Conservation (phyloP, 2,888 invertebrate genomes). For the Mesochorus sp. region DNA sequence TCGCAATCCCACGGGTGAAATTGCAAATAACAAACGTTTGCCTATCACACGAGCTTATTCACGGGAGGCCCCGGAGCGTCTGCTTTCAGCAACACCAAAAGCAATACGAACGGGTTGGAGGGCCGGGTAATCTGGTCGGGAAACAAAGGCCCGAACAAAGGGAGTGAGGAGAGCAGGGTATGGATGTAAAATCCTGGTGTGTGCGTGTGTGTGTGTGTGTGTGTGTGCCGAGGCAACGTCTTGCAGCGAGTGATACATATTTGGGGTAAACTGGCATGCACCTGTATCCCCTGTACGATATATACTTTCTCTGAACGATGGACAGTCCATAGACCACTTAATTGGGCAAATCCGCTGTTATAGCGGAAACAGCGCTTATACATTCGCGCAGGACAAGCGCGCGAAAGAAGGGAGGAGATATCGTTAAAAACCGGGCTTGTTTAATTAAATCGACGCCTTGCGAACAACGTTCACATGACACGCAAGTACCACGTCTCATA, state of each 20-base stretch:
- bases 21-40: constrained; percentile 78
- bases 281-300: constrained; percentile 28
- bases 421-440: constrained; percentile 59
- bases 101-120: constrained; percentile 16
- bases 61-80: constrained; percentile 48
- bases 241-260: constrained; percentile 1
- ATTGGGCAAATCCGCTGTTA: constrained; percentile 30
- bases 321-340: constrained; percentile 35
- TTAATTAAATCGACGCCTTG: constrained; percentile 60
- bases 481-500: constrained; percentile 56
- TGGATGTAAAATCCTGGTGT: constrained; percentile 3
- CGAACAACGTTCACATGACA: constrained; percentile 49
- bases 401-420: constrained; percentile 32
- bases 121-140: constrained; percentile 20
- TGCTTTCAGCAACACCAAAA: constrained; percentile 42
- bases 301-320: constrained; percentile 22
- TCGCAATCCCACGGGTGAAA: constrained; percentile 76
- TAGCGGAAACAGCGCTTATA: constrained; percentile 50
- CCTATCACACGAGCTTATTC: constrained; percentile 71
- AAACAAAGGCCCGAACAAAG: constrained; percentile 50
- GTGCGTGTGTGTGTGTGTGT: neutral
- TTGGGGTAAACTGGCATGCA: constrained; percentile 3
- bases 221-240: neutral
- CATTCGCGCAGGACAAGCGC: constrained; percentile 45
- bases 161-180: neutral